Evolutionary conservation across 2,113 vertebrate genomes (phyloP), one percentile per base, ranked within the genome.

Genomic region (Clarias gariepinus): DNA sequence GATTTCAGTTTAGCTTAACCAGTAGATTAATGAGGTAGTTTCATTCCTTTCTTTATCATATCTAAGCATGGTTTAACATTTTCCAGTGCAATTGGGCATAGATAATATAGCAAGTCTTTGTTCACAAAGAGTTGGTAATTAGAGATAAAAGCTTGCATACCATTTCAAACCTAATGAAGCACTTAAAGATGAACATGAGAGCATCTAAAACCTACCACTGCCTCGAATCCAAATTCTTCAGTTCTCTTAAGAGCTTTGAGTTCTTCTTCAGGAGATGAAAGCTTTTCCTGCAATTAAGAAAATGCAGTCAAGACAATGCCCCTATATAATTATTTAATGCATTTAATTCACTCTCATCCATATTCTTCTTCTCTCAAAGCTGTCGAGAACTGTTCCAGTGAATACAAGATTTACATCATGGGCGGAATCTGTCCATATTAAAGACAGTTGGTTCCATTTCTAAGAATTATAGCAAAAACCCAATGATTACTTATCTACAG

Each of bases 251-350:
- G 74, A 99, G 95, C 93, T 99, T 99, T 41, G 97, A 96, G 89
- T 99, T 99, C 94, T 99, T 99, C 96, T 99, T 99, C 88, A 99
- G 94, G 84, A 99, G 94, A 91, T 99, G 97, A 92, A 99, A 99
- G 92, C 95, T 99, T 94, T 99, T 99, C 88, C 98, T 99, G 91
- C 1, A 87, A 88, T 85, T 89, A 87, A 84, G 74, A 19, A 90
- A 30, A 63, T 41, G 41, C 21, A 81, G 89, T 82, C 23, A 87
- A 3, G 21, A 64, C 7, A 89, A 68, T 10, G 61, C 3, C 6
- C 23, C 28, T 57, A 85, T 53, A 85, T 36, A 61, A 79, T 33
- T n/a, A 55, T 61, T 52, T 68, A 57, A 79, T 21, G 28, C 84
- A 57, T 55, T 69, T 71, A 10, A 23, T 79, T 66, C 3, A 36